Conservation (phyloP, 2,888 invertebrate genomes). For the Eupithecia pulchellata region DNA sequence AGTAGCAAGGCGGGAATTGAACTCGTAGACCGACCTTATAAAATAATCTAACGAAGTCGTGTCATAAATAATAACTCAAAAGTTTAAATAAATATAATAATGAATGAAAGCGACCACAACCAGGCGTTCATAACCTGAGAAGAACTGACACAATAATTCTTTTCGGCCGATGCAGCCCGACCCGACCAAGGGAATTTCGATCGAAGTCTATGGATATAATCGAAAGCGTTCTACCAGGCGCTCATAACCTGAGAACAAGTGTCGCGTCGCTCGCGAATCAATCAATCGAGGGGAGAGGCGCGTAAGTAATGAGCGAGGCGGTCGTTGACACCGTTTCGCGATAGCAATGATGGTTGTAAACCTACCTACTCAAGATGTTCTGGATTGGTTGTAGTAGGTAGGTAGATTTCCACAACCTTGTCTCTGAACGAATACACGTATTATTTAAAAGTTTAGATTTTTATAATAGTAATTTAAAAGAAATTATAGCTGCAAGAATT, state of each 20-base stretch:
- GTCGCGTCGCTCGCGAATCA: conserved; percentile 30
- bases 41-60: too few species aligned
- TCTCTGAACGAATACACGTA: background rate
- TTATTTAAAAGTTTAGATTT: too few species aligned
- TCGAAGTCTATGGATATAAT: conserved; percentile 4
- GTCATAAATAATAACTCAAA: too few species aligned
- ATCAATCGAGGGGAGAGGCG: conserved; percentile 38
- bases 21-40: too few species aligned
- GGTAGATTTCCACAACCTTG: background rate
- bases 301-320: conserved; percentile 43
- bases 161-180: background rate
- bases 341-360: conserved; percentile 16
- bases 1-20: too few species aligned
- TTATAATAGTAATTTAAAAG: too few species aligned
- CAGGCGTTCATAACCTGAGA: conserved; percentile 35
- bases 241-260: conserved; percentile 34
- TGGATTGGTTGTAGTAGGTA: background rate
- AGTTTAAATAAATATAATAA: too few species aligned
- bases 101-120: conserved; percentile 21
- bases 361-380: background rate
- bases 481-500: too few species aligned
- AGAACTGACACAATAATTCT: conserved; percentile 14
- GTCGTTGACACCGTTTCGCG: conserved; percentile 27
- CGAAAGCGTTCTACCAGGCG: conserved; percentile 32
- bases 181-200: background rate